phyloP scores from a whole-genome alignment of 2,113 vertebrate species.

The Caracal caracal region DNA sequence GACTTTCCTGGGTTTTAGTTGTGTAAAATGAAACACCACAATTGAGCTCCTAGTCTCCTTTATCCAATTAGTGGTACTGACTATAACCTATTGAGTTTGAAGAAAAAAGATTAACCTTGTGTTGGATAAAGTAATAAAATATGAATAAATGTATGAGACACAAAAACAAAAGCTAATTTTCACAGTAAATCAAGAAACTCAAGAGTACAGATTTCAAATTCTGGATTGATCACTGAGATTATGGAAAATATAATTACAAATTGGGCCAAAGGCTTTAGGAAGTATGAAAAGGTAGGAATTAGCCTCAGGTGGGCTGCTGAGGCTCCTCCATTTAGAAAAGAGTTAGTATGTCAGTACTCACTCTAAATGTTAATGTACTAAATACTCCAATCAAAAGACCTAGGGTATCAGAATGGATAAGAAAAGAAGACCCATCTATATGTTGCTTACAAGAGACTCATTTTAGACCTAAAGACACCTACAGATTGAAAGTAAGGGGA shows the following conservation, averaged over 20 bases:
- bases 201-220: neutral
- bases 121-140: neutral
- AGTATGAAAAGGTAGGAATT: neutral
- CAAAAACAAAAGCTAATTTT: neutral
- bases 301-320: neutral
- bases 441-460: no score
- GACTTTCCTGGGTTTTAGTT: neutral
- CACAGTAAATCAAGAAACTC: neutral
- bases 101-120: neutral
- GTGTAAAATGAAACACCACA: neutral
- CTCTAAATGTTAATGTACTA: no score
- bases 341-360: neutral
- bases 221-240: neutral
- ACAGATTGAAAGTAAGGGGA: no score
- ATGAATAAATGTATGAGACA: neutral
- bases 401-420: no score
- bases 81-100: neutral
- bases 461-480: no score
- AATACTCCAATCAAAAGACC: no score
- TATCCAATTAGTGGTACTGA: neutral
- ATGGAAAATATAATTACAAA: neutral
- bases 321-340: neutral
- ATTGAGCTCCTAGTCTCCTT: neutral
- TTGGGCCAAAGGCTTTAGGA: neutral
- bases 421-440: no score